A percentile compares a stretch with the other conserved stretches of the same genome.
Evolutionary conservation across 2,797 vertebrate genomes (phyloP).

Genomic region (Microchirus variegatus): DNA sequence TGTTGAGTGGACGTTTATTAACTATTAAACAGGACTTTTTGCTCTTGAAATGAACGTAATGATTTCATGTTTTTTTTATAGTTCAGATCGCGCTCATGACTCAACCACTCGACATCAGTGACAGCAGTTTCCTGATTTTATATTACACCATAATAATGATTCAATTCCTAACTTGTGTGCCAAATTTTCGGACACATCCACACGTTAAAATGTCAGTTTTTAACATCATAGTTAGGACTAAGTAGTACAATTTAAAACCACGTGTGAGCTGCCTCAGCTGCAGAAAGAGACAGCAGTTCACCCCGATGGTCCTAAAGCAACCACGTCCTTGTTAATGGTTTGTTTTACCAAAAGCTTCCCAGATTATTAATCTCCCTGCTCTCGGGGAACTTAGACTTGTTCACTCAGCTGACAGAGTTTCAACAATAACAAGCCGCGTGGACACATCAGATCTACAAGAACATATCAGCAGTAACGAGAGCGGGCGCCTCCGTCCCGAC

Average conservation of each 20-base stretch:
- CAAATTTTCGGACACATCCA: too few species aligned
- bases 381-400: constrained; percentile 21
- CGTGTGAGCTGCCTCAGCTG: neutral
- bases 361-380: constrained; percentile 47
- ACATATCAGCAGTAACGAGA: constrained; percentile 10
- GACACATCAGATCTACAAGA: constrained; percentile 32
- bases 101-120: too few species aligned
- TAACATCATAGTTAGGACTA: too few species aligned
- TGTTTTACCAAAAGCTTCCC: constrained; percentile 48
- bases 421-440: constrained; percentile 53
- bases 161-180: too few species aligned
- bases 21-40: too few species aligned
- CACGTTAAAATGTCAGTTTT: too few species aligned
- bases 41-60: too few species aligned
- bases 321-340: constrained; percentile 34
- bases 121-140: too few species aligned
- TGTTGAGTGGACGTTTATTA: too few species aligned
- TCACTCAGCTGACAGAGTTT: constrained; percentile 42
- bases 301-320: constrained; percentile 35
- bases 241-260: neutral
- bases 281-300: constrained; percentile 10
- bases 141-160: too few species aligned
- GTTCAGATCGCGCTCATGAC: too few species aligned
- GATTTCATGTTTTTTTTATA: too few species aligned
- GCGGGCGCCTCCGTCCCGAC: constrained; percentile 15